A percentile compares a stretch with the other conserved stretches of the same genome.
These are phyloP conservation scores for Andrena camellia DNA, from an alignment of 2,888 invertebrate genomes.

Conservation along the genomic window DNA sequence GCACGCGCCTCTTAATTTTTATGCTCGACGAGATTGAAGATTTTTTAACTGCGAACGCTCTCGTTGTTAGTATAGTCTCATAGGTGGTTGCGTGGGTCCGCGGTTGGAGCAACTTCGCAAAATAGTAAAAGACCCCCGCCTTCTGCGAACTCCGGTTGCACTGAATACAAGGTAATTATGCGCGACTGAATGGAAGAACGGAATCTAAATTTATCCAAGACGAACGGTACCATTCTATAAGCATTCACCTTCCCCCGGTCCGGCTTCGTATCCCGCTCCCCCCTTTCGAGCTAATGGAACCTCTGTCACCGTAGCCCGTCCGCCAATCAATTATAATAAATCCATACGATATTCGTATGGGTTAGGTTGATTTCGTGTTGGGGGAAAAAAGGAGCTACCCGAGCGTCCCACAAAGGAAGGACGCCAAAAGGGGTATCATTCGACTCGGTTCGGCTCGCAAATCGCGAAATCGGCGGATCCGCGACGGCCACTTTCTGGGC, in stretches of 20 bases:
- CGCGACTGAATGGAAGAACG: no score
- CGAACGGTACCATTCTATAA: no score
- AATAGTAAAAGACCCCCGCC: no score
- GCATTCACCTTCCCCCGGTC: neutral
- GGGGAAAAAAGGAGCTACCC: neutral
- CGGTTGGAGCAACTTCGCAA: no score
- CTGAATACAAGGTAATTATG: neutral
- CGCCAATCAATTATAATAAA: slow-evolving; percentile 38
- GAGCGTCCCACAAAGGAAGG: slow-evolving; percentile 1
- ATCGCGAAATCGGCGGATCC: slow-evolving; percentile 68
- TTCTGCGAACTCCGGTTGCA: neutral
- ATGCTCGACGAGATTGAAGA: neutral
- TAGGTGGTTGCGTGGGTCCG: no score
- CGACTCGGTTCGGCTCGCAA: slow-evolving; percentile 56
- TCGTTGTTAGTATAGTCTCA: no score
- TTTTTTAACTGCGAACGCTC: no score
- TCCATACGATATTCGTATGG: neutral
- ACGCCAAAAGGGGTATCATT: slow-evolving; percentile 32
- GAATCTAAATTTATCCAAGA: no score
- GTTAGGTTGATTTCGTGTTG: neutral
- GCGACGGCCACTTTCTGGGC: slow-evolving; percentile 48
- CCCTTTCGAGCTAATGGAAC: slow-evolving; percentile 6
- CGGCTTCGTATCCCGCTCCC: neutral
- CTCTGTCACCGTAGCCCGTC: neutral
- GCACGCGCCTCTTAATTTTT: no score